These are phyloP conservation scores for Campoletis raptor DNA, from an alignment of 2,888 invertebrate genomes.

Conservation along the genomic window DNA sequence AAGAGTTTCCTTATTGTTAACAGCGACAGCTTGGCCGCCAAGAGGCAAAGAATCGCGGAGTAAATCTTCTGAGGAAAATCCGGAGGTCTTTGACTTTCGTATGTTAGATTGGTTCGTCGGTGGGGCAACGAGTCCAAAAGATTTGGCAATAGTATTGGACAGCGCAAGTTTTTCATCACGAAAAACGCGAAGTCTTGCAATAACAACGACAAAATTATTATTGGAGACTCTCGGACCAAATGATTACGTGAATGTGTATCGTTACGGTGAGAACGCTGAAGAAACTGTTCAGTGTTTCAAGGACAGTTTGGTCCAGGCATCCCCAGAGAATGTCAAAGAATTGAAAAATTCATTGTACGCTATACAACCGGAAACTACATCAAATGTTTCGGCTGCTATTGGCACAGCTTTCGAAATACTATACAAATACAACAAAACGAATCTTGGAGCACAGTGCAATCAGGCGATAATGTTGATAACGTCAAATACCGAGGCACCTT, in stretches of 20 bases:
- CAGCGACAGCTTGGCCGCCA: slow-evolving; percentile 94
- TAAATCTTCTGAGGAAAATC: slow-evolving; percentile 89
- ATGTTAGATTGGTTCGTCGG: slow-evolving; percentile 98
- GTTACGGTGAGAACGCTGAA: slow-evolving; percentile 93
- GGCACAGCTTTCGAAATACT: slow-evolving; percentile 96
- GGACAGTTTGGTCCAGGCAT: slow-evolving; percentile 94
- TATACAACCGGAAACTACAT: slow-evolving; percentile 91
- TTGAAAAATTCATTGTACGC: slow-evolving; percentile 91
- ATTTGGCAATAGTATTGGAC: slow-evolving; percentile 97
- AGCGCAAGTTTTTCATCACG: slow-evolving; percentile 95
- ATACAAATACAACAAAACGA: slow-evolving; percentile 94
- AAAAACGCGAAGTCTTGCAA: slow-evolving; percentile 93
- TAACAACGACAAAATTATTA: slow-evolving; percentile 94
- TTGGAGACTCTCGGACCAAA: slow-evolving; percentile 98
- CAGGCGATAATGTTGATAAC: slow-evolving; percentile 99
- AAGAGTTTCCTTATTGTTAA: slow-evolving; percentile 44
- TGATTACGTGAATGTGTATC: slow-evolving; percentile 98
- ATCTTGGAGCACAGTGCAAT: slow-evolving; percentile 97
- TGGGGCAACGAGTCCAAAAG: slow-evolving; percentile 98
- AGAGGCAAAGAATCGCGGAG: slow-evolving; percentile 86
- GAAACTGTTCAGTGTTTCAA: slow-evolving; percentile 96
- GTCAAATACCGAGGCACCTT: slow-evolving; percentile 93
- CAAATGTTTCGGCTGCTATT: slow-evolving; percentile 97
- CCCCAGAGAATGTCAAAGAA: slow-evolving; percentile 92
- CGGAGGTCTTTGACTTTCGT: slow-evolving; percentile 97